Evolutionary conservation across 2,888 invertebrate species (phyloP).

Genomic region (Ichneumoninae sp.): DNA sequence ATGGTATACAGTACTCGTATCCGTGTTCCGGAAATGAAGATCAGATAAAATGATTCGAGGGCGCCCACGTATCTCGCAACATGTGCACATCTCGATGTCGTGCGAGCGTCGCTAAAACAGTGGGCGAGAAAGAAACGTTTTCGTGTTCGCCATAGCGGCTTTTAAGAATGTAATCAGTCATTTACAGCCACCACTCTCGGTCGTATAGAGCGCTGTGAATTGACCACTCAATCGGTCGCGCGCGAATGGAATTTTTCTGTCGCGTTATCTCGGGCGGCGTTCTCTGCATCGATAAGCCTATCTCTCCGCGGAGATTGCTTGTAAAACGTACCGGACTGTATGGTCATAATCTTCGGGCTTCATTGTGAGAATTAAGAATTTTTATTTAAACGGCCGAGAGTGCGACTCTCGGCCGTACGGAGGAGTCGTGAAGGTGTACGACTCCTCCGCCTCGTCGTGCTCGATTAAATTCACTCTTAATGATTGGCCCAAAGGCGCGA

Average conservation of each 20-base stretch:
- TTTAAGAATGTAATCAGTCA: slow-evolving; percentile 53
- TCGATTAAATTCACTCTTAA: slow-evolving; percentile 59
- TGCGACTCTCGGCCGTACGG: too few relatives aligned
- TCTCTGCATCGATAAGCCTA: slow-evolving; percentile 59
- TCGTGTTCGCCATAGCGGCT: slow-evolving; percentile 16
- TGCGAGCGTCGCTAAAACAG: slow-evolving; percentile 40
- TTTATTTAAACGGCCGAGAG: neutral
- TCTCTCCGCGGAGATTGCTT: slow-evolving; percentile 28
- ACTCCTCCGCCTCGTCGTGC: slow-evolving; percentile 15
- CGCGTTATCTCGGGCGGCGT: slow-evolving; percentile 43
- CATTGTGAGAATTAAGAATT: slow-evolving; percentile 1
- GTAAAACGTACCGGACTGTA: slow-evolving; percentile 29
- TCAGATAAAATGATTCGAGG: slow-evolving; percentile 39
- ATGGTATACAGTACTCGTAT: neutral
- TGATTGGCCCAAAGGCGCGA: slow-evolving; percentile 52
- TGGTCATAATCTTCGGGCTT: slow-evolving; percentile 13
- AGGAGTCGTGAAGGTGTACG: too few relatives aligned
- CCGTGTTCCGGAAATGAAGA: slow-evolving; percentile 39
- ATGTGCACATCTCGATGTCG: slow-evolving; percentile 20
- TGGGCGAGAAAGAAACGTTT: slow-evolving; percentile 41
- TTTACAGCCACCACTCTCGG: slow-evolving; percentile 36
- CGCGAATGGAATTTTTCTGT: slow-evolving; percentile 60
- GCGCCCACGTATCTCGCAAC: slow-evolving; percentile 37
- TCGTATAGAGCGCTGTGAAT: slow-evolving; percentile 25
- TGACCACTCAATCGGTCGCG: slow-evolving; percentile 24